Conservation (phyloP, 2,888 invertebrate genomes). For the Boloria euphrosyne region DNA sequence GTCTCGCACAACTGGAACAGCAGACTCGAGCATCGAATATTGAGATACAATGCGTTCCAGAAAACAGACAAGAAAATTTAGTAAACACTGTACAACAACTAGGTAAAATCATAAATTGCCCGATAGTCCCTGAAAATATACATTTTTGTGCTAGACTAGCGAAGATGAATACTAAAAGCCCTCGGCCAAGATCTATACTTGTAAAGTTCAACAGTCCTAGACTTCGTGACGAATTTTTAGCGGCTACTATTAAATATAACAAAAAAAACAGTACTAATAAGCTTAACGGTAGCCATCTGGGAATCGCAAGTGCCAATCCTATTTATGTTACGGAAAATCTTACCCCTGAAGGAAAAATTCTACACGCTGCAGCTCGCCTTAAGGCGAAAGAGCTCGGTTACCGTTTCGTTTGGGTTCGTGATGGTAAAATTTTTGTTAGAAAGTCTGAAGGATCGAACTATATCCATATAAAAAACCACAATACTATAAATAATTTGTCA, state of each 20-base stretch:
- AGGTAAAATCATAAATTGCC: slow-evolving; percentile 24
- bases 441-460: too few relatives aligned
- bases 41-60: slow-evolving; percentile 43
- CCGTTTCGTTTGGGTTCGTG: too few relatives aligned
- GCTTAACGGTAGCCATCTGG: not conserved
- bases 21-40: slow-evolving; percentile 38
- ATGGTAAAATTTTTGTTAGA: too few relatives aligned
- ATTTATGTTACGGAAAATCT: slow-evolving; percentile 12
- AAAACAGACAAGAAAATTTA: slow-evolving; percentile 37
- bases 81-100: not conserved
- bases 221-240: slow-evolving; percentile 36
- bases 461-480: too few relatives aligned
- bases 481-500: too few relatives aligned
- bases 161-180: slow-evolving; percentile 32
- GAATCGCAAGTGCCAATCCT: slow-evolving; percentile 4
- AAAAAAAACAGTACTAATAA: slow-evolving; percentile 3
- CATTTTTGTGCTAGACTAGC: slow-evolving; percentile 39
- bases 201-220: slow-evolving; percentile 38
- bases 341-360: not conserved
- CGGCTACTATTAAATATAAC: slow-evolving; percentile 36
- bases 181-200: slow-evolving; percentile 38
- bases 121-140: slow-evolving; percentile 18
- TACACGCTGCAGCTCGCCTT: too few relatives aligned
- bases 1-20: slow-evolving; percentile 33
- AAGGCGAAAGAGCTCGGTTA: too few relatives aligned